A percentile compares a stretch with the other conserved stretches of the same genome.
Evolutionary conservation across 2,797 vertebrate genomes (phyloP).

Genomic region (Atherinosoma microstoma): DNA sequence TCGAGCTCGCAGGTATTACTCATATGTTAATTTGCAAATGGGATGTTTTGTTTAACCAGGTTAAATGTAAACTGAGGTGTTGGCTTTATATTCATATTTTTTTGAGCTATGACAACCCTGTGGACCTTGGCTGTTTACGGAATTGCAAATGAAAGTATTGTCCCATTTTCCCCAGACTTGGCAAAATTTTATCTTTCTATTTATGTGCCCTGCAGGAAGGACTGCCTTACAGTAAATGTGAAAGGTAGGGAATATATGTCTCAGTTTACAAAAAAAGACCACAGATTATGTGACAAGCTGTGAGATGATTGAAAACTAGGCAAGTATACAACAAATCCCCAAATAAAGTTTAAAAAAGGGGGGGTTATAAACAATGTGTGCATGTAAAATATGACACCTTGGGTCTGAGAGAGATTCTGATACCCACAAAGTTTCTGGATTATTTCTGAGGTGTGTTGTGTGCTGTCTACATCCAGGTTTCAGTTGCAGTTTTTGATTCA

Average conservation of each 20-base stretch:
- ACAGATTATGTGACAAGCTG: not conserved
- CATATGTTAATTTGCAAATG: not conserved
- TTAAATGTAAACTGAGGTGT: not conserved
- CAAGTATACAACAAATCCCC: too few relatives aligned
- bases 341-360: too few relatives aligned
- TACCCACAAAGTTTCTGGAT: too few relatives aligned
- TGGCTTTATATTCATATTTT: not conserved
- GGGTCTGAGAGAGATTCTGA: too few relatives aligned
- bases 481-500: too few relatives aligned
- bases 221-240: not conserved
- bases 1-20: conserved; percentile 23
- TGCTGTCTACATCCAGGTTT: too few relatives aligned
- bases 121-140: not conserved
- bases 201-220: not conserved
- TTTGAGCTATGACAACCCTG: not conserved
- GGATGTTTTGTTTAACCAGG: not conserved
- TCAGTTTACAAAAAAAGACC: not conserved
- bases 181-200: not conserved
- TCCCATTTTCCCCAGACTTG: not conserved
- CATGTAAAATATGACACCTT: too few relatives aligned
- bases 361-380: too few relatives aligned
- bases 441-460: too few relatives aligned
- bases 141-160: not conserved
- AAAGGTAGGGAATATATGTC: not conserved
- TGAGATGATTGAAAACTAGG: not conserved